Conservation (phyloP, 2,113 vertebrate genomes). For the Gnathochromis pfefferi region DNA sequence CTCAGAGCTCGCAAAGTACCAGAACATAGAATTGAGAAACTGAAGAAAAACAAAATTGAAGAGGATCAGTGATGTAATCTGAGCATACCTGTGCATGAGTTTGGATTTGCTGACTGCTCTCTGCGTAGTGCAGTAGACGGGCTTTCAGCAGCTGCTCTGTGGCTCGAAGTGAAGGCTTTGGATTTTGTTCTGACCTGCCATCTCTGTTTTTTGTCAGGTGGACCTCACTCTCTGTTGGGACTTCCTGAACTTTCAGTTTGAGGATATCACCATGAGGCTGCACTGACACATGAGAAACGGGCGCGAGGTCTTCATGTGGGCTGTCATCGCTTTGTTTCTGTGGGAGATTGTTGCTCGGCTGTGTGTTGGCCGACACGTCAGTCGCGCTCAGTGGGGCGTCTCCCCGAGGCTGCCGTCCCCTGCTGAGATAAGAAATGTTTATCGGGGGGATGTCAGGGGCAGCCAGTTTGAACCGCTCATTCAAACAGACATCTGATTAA, state of each 20-base stretch:
- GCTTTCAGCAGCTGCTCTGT: constrained; percentile 3
- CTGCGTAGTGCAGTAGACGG: neutral
- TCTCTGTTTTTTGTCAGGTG: neutral
- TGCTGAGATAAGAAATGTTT: constrained; percentile 43
- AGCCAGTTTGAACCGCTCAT: neutral
- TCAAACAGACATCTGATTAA: neutral
- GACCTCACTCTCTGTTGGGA: neutral
- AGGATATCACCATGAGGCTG: neutral
- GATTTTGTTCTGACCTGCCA: neutral
- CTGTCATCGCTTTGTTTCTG: neutral
- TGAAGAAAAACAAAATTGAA: neutral
- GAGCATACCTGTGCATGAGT: constrained; percentile 22
- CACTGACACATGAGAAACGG: neutral
- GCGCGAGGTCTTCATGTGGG: neutral
- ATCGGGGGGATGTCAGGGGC: neutral
- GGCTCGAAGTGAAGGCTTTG: neutral
- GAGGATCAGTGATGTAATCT: neutral
- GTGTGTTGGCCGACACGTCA: neutral
- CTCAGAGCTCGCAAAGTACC: neutral
- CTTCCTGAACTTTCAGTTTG: neutral
- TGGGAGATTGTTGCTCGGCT: neutral
- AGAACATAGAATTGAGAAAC: neutral
- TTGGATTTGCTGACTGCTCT: neutral
- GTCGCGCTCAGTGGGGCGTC: constrained; percentile 18
- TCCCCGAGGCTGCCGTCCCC: neutral